Evolutionary conservation across 2,113 vertebrate species (phyloP).

Genomic region (Phocoena phocoena): DNA sequence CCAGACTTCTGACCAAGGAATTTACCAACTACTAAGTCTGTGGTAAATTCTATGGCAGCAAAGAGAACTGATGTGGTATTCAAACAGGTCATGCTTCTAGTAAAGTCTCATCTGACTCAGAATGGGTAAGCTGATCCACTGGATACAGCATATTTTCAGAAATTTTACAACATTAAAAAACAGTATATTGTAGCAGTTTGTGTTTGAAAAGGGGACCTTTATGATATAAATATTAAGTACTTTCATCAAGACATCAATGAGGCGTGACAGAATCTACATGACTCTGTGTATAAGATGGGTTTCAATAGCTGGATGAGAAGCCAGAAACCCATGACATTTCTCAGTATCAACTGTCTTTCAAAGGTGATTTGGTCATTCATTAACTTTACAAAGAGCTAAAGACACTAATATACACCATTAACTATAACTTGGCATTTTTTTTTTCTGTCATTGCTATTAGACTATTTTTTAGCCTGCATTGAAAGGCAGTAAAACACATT

Average conservation of each 20-base stretch:
- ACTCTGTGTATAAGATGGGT: background rate
- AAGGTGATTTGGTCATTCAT: background rate
- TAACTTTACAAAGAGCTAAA: constrained; percentile 33
- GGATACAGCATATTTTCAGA: background rate
- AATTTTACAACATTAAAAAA: constrained; percentile 15
- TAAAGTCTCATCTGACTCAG: background rate
- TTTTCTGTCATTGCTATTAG: background rate
- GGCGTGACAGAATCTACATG: constrained; percentile 36
- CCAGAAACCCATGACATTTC: background rate
- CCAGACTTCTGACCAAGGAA: background rate
- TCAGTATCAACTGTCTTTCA: background rate
- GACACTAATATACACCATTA: background rate
- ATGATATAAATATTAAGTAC: constrained; percentile 27
- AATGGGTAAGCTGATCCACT: background rate
- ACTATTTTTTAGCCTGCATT: background rate
- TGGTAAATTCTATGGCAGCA: background rate
- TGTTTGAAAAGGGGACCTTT: background rate
- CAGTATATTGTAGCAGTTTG: background rate
- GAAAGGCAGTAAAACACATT: constrained; percentile 14
- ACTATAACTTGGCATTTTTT: background rate
- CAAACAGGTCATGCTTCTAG: background rate
- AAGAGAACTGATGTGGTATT: background rate
- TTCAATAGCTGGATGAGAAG: background rate
- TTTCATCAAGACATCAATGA: constrained; percentile 31
- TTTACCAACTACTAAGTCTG: background rate